phyloP scores from a whole-genome alignment of 1,140 invertebrate genomes.

The Pectinophora gossypiella region DNA sequence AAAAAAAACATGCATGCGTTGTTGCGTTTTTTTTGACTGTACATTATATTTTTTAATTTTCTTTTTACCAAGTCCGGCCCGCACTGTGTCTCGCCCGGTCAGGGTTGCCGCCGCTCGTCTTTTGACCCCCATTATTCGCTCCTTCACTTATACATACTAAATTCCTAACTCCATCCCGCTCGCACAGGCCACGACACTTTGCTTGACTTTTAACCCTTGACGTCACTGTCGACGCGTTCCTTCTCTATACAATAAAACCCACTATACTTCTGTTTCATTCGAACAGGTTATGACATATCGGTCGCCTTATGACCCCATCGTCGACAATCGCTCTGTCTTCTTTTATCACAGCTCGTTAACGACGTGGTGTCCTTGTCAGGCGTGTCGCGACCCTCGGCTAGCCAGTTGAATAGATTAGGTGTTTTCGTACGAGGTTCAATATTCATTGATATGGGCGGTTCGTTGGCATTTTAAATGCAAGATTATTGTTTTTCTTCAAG shows the following conservation, averaged over 20 bases:
- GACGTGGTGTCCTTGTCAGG: slow-evolving; percentile 45
- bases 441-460: slow-evolving; percentile 67
- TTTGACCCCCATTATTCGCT: slow-evolving; percentile 54
- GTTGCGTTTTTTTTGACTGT: no score
- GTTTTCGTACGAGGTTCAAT: slow-evolving; percentile 70
- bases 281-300: slow-evolving; percentile 73
- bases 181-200: slow-evolving; percentile 65
- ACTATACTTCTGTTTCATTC: slow-evolving; percentile 46
- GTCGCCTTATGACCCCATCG: slow-evolving; percentile 64
- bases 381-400: slow-evolving; percentile 65
- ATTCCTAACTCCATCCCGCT: slow-evolving; percentile 40
- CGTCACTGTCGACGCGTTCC: slow-evolving; percentile 62
- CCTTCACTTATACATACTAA: slow-evolving; percentile 32
- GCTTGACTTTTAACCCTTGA: slow-evolving; percentile 69
- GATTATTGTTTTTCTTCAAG: slow-evolving; percentile 30
- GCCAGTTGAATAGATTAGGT: slow-evolving; percentile 75
- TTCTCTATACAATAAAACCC: slow-evolving; percentile 27
- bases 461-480: slow-evolving; percentile 64
- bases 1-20: no score
- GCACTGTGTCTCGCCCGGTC: slow-evolving; percentile 48
- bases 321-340: slow-evolving; percentile 37
- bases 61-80: slow-evolving; percentile 66
- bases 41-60: no score
- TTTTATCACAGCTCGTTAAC: slow-evolving; percentile 41
- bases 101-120: slow-evolving; percentile 70